Percentiles rank a stretch among this genome's conserved stretches.
phyloP scores from a whole-genome alignment of 2,797 vertebrate species.

The Arrhamphus sclerolepis region DNA sequence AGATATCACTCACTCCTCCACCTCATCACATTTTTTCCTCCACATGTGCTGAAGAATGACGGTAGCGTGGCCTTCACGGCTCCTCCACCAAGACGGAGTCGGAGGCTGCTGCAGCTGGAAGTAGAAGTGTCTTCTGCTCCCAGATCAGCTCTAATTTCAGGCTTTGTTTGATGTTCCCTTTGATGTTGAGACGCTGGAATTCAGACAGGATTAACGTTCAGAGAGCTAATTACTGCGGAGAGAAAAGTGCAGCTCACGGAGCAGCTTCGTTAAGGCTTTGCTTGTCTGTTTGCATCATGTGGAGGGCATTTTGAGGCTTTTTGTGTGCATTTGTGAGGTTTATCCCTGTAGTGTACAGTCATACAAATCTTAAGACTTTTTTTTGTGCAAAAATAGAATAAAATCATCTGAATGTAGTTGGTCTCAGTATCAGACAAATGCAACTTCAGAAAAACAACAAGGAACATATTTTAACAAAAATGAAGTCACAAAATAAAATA shows the following conservation, averaged over 20 bases:
- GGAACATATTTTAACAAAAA: too few relatives aligned
- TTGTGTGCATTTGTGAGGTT: neutral
- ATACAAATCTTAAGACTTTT: too few relatives aligned
- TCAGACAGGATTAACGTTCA: constrained; percentile 62
- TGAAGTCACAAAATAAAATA: too few relatives aligned
- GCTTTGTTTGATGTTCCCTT: constrained; percentile 61
- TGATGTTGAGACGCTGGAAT: constrained; percentile 66
- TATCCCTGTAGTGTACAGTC: too few relatives aligned
- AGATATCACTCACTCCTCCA: neutral
- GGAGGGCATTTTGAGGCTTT: constrained; percentile 1
- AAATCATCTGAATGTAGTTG: too few relatives aligned
- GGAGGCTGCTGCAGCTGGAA: constrained; percentile 24
- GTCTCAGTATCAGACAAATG: too few relatives aligned
- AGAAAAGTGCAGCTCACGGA: constrained; percentile 22
- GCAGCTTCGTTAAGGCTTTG: neutral
- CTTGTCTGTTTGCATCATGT: neutral
- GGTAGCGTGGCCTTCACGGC: neutral
- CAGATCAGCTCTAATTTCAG: constrained; percentile 54
- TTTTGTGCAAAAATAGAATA: too few relatives aligned
- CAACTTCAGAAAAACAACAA: too few relatives aligned
- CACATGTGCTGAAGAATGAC: neutral
- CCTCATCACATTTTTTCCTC: neutral
- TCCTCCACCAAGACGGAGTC: constrained; percentile 2
- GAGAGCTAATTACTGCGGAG: constrained; percentile 60
- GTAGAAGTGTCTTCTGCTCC: constrained; percentile 59